Conservation (phyloP, 2,888 invertebrate genomes). For the Auanema freiburgensis region DNA sequence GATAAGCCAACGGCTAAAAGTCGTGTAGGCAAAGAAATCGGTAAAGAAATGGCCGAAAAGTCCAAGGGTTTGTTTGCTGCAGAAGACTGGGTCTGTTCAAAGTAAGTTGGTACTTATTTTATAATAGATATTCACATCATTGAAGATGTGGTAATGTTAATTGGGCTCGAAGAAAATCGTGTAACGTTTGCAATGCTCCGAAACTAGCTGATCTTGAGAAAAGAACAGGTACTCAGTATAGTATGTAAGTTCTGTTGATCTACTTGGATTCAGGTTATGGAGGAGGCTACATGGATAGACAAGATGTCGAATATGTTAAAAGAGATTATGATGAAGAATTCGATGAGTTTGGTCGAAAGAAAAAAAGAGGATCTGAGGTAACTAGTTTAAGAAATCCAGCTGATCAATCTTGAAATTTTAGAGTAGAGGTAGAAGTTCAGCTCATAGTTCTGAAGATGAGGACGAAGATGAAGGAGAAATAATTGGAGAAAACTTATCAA, state of each 20-base stretch:
- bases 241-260: not conserved
- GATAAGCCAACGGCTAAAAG: conserved; percentile 63
- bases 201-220: conserved; percentile 72
- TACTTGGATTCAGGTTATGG: conserved; percentile 65
- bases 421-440: conserved; percentile 4
- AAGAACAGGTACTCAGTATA: conserved; percentile 33
- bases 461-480: conserved; percentile 12
- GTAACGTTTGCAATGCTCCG: conserved; percentile 98
- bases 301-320: conserved; percentile 85
- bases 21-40: conserved; percentile 82
- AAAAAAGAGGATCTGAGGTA: conserved; percentile 48
- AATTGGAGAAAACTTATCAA: not conserved
- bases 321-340: conserved; percentile 79
- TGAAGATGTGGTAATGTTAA: conserved; percentile 93
- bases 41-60: conserved; percentile 96
- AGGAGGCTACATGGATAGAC: conserved; percentile 70
- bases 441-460: conserved; percentile 3
- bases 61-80: conserved; percentile 83
- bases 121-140: not conserved
- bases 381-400: conserved; percentile 15
- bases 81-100: conserved; percentile 99
- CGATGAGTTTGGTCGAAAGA: conserved; percentile 74
- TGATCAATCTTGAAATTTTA: conserved; percentile 7
- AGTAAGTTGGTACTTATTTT: conserved; percentile 67
- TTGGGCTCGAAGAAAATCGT: conserved; percentile 91